Conservation (phyloP, 2,113 vertebrate species). For the Daphoenositta chrysoptera region DNA sequence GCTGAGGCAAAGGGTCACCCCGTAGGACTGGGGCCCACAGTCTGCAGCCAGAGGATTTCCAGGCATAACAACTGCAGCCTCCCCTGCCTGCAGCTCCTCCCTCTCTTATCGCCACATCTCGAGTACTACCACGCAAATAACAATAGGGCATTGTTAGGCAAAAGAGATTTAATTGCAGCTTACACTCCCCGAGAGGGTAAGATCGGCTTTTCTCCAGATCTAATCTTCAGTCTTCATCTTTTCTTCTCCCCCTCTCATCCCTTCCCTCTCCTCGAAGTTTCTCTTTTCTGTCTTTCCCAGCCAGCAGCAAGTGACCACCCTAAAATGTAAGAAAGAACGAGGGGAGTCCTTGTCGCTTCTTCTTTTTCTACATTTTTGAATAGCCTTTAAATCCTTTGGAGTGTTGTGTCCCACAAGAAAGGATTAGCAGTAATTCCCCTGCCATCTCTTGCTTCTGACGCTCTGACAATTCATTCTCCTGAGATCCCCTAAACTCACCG, state of each 20-base stretch:
- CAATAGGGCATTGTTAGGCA: background rate
- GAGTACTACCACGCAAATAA: background rate
- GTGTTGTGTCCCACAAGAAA: background rate
- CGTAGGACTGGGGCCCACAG: fast-evolving
- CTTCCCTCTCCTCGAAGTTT: background rate
- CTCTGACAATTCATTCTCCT: conserved; percentile 40
- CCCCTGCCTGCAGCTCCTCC: background rate
- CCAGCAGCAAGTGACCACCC: background rate
- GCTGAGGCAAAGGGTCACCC: background rate
- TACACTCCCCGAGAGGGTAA: conserved; percentile 19
- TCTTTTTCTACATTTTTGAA: background rate
- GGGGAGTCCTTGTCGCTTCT: background rate
- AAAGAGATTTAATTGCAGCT: conserved; percentile 56
- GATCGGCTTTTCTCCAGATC: background rate
- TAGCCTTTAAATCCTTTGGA: conserved; percentile 22
- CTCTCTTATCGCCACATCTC: background rate
- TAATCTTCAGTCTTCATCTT: background rate
- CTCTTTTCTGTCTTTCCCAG: background rate
- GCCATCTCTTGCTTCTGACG: background rate
- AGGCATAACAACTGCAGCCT: background rate
- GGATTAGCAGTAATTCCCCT: conserved; percentile 62
- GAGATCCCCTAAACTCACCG: conserved; percentile 13
- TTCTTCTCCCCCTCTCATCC: background rate
- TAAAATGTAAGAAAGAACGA: background rate
- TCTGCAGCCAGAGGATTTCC: background rate